Conservation (phyloP, 2,113 vertebrate genomes). For the Nicator chloris region DNA sequence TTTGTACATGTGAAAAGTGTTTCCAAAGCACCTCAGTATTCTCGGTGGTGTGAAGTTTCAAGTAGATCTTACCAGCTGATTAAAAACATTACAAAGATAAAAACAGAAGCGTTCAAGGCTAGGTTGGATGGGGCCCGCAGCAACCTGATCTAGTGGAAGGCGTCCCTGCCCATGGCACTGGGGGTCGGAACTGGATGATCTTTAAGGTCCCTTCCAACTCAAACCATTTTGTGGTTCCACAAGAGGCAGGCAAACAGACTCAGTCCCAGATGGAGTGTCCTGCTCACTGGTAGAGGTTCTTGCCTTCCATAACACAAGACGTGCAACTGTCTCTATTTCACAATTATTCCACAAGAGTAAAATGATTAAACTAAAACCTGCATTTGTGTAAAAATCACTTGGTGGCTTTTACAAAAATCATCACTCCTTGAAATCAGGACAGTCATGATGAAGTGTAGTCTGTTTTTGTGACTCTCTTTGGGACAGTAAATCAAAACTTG, state of each 20-base stretch:
- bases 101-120: not conserved
- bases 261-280: accelerated
- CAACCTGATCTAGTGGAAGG: not conserved
- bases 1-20: accelerated
- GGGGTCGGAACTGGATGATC: not conserved
- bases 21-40: not conserved
- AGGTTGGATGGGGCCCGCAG: not conserved
- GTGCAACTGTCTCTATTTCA: not conserved
- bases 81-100: not conserved
- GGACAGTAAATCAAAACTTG: not conserved
- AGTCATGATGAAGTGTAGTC: not conserved
- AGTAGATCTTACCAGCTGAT: not conserved
- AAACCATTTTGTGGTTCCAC: not conserved
- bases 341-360: not conserved
- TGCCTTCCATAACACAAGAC: not conserved
- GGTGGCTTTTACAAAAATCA: not conserved
- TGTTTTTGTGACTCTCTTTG: not conserved
- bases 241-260: not conserved
- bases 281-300: not conserved
- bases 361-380: not conserved
- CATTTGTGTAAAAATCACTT: not conserved
- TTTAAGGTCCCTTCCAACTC: not conserved
- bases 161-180: not conserved
- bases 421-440: not conserved
- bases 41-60: not conserved